Percentiles rank a stretch among this genome's conserved stretches.
These are phyloP conservation scores for Mechanitis messenoides DNA, from an alignment of 2,888 invertebrate species.

Conservation along the genomic window DNA sequence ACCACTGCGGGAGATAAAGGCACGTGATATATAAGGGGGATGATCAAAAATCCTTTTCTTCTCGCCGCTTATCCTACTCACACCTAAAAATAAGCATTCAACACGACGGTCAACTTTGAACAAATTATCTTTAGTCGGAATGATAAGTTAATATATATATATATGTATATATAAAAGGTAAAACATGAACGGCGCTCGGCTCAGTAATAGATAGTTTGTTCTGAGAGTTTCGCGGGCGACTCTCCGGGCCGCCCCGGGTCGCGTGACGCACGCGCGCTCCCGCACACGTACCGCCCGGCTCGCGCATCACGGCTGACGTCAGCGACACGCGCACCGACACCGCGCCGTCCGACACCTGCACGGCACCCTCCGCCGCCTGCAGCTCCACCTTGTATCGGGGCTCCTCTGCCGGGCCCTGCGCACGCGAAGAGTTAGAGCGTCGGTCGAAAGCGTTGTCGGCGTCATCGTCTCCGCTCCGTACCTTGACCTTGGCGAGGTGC, in stretches of 20 bases:
- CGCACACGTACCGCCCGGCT: constrained; percentile 77
- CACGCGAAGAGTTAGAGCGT: too few relatives aligned
- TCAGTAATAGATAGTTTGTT: constrained; percentile 69
- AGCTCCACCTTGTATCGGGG: constrained; percentile 87
- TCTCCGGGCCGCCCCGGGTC: not conserved
- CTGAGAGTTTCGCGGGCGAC: constrained; percentile 44
- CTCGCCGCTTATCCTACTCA: constrained; percentile 64
- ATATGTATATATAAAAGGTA: constrained; percentile 21
- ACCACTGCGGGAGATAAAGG: constrained; percentile 54
- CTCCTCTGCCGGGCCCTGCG: constrained; percentile 54
- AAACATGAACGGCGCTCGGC: constrained; percentile 1
- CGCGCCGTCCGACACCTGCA: constrained; percentile 86
- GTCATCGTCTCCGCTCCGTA: constrained; percentile 30
- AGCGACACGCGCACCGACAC: constrained; percentile 91
- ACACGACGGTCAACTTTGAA: constrained; percentile 67
- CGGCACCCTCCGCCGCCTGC: constrained; percentile 89
- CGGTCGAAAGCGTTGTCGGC: too few relatives aligned
- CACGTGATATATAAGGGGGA: constrained; percentile 65
- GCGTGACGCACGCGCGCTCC: constrained; percentile 15
- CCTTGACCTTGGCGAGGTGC: constrained; percentile 81
- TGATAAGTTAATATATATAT: constrained; percentile 38
- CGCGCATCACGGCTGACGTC: constrained; percentile 95
- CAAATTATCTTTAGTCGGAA: constrained; percentile 69
- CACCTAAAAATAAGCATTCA: constrained; percentile 75
- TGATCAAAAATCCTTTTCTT: constrained; percentile 84